Evolutionary conservation across 2,888 invertebrate species (phyloP).

Genomic region (Nomada fabriciana): DNA sequence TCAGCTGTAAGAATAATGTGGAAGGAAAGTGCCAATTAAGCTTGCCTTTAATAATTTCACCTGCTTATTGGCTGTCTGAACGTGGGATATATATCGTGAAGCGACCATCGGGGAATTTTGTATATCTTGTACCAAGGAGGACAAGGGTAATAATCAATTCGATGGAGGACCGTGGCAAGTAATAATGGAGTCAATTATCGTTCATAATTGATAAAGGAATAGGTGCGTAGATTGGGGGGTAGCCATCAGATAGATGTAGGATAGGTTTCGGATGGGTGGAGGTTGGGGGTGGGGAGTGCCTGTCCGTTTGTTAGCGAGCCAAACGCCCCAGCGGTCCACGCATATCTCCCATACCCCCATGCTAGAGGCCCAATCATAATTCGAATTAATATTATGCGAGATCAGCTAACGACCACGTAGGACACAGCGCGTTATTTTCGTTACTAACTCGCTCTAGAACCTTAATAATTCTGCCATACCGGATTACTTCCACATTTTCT

Average conservation of each 20-base stretch:
- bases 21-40: conserved; percentile 89
- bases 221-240: background rate
- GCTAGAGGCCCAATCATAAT: conserved; percentile 82
- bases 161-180: conserved; percentile 48
- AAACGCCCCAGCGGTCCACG: conserved; percentile 84
- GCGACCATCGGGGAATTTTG: conserved; percentile 68
- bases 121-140: conserved; percentile 47
- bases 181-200: conserved; percentile 12
- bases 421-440: conserved; percentile 34
- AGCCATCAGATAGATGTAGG: background rate
- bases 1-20: conserved; percentile 98
- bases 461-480: conserved; percentile 12
- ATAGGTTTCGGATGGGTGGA: background rate
- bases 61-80: conserved; percentile 83
- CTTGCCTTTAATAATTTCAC: conserved; percentile 83
- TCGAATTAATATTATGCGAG: conserved; percentile 54
- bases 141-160: conserved; percentile 42
- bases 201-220: background rate
- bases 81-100: conserved; percentile 75
- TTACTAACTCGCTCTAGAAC: conserved; percentile 21
- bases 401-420: conserved; percentile 46
- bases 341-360: conserved; percentile 84
- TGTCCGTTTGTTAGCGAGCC: conserved; percentile 85
- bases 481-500: conserved; percentile 70
- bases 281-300: conserved; percentile 81